Conservation (phyloP, 92 coral and sea anemone genomes). For the Parazoanthus darwini region DNA sequence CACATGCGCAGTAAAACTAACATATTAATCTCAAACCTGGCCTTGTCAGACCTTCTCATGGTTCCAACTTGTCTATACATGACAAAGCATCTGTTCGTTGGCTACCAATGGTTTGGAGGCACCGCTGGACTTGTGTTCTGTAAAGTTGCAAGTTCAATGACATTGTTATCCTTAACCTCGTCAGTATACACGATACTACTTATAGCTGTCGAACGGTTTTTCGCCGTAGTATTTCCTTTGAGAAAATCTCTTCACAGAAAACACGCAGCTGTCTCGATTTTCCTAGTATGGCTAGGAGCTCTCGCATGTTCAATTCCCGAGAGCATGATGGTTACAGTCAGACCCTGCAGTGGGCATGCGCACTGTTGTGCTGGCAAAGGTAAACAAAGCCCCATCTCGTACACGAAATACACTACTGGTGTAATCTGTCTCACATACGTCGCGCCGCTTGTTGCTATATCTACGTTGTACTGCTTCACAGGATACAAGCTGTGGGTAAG, state of each 20-base stretch:
- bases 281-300: conserved; percentile 58
- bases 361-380: conserved; percentile 53
- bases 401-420: conserved; percentile 45
- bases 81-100: conserved; percentile 57
- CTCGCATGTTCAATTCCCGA: conserved; percentile 65
- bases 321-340: conserved; percentile 53
- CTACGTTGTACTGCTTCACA: conserved; percentile 55
- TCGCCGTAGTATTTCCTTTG: conserved; percentile 65
- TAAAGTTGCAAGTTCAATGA: conserved; percentile 52
- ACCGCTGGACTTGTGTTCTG: conserved; percentile 68
- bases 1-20: conserved; percentile 71
- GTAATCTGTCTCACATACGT: conserved; percentile 55
- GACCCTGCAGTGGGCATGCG: conserved; percentile 11
- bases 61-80: conserved; percentile 62
- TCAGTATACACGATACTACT: conserved; percentile 70
- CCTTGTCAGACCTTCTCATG: conserved; percentile 80
- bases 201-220: conserved; percentile 75
- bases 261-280: conserved; percentile 36
- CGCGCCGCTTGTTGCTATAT: conserved; percentile 61
- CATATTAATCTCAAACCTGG: conserved; percentile 69
- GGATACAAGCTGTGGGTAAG: conserved; percentile 71
- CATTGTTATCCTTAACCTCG: conserved; percentile 56
- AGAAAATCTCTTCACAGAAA: conserved; percentile 47
- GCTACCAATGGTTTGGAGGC: conserved; percentile 76
- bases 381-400: conserved; percentile 53